A percentile compares a stretch with the other conserved stretches of the same genome.
Evolutionary conservation across 2,888 invertebrate genomes (phyloP).

Genomic region (Thecocarcelia acutangulata): DNA sequence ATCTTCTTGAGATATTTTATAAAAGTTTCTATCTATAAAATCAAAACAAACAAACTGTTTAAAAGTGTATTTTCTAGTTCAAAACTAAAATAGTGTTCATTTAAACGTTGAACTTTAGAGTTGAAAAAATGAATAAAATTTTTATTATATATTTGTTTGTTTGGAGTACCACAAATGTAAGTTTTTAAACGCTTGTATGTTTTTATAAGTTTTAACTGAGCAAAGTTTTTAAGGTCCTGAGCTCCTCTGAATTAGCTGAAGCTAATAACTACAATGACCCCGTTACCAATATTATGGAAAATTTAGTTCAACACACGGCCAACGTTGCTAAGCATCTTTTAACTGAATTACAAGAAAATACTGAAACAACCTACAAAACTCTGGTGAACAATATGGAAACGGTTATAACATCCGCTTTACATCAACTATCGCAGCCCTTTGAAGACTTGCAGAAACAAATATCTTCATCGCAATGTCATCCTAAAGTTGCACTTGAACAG

Average conservation of each 20-base stretch:
- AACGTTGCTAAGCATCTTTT: constrained; percentile 71
- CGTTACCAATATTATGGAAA: constrained; percentile 73
- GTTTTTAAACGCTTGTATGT: not conserved
- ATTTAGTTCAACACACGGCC: constrained; percentile 72
- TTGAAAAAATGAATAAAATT: constrained; percentile 46
- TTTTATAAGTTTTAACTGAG: not conserved
- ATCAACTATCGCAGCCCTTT: constrained; percentile 71
- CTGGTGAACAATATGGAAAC: constrained; percentile 72
- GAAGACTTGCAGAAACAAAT: constrained; percentile 71
- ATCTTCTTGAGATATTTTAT: constrained; percentile 9
- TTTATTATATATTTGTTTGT: constrained; percentile 25
- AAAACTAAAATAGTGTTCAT: constrained; percentile 14
- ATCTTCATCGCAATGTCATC: constrained; percentile 69
- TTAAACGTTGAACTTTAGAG: constrained; percentile 32
- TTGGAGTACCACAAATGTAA: constrained; percentile 36
- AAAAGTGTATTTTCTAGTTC: constrained; percentile 12
- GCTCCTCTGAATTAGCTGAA: not conserved
- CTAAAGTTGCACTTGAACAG: constrained; percentile 71
- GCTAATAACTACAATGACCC: constrained; percentile 66
- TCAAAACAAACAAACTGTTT: not conserved
- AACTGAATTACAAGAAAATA: constrained; percentile 71
- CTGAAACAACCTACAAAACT: constrained; percentile 67
- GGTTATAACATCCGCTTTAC: constrained; percentile 70
- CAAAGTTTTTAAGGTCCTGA: constrained; percentile 31
- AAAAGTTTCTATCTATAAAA: not conserved